Evolutionary conservation across 1,140 invertebrate genomes (phyloP).

Genomic region (Drosophila persimilis): DNA sequence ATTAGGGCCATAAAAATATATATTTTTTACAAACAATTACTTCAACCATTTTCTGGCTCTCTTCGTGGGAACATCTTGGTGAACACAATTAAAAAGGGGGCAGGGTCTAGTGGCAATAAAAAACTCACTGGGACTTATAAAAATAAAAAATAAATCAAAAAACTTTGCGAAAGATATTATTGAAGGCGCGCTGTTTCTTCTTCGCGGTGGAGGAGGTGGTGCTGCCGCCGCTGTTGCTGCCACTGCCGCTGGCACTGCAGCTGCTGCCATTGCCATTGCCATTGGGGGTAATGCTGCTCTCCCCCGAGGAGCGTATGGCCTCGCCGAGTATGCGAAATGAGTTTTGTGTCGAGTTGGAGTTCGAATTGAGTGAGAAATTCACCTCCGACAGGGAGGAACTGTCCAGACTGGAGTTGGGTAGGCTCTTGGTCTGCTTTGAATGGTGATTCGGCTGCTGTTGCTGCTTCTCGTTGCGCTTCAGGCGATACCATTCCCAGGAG

Average conservation of each 20-base stretch:
- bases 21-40: slow-evolving; percentile 18
- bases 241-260: slow-evolving; percentile 54
- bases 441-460: slow-evolving; percentile 23
- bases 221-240: slow-evolving; percentile 48
- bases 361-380: slow-evolving; percentile 54
- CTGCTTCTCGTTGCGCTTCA: slow-evolving; percentile 60
- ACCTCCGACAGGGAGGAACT: slow-evolving; percentile 76
- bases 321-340: slow-evolving; percentile 79
- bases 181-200: slow-evolving; percentile 78
- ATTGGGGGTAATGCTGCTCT: slow-evolving; percentile 38
- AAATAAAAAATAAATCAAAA: slow-evolving; percentile 55
- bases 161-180: slow-evolving; percentile 81
- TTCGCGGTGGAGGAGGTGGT: slow-evolving; percentile 76
- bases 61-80: no score
- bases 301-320: slow-evolving; percentile 66
- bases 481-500: slow-evolving; percentile 82
- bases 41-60: slow-evolving; percentile 3
- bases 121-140: slow-evolving; percentile 35
- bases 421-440: slow-evolving; percentile 26
- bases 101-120: neutral
- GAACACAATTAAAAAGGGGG: neutral
- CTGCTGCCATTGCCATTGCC: slow-evolving; percentile 52
- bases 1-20: slow-evolving; percentile 6
- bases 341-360: slow-evolving; percentile 54
- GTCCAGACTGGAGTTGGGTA: slow-evolving; percentile 62